Conservation (phyloP, 2,113 vertebrate genomes). For the Corythornis vintsioides region DNA sequence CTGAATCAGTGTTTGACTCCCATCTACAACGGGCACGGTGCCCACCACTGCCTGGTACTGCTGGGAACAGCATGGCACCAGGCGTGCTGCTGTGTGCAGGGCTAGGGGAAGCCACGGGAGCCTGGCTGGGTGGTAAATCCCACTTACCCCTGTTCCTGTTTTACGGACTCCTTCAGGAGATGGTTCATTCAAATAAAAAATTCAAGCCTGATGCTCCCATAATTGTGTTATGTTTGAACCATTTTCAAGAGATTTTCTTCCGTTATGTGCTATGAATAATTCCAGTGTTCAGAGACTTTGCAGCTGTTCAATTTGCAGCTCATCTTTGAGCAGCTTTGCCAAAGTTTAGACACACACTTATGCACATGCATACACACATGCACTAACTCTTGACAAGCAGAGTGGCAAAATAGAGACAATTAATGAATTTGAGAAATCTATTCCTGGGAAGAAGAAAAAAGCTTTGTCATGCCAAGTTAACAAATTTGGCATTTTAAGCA, state of each 20-base stretch:
- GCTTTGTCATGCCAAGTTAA: not conserved
- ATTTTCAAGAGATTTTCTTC: slow-evolving; percentile 37
- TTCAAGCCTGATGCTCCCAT: not conserved
- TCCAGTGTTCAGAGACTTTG: slow-evolving; percentile 28
- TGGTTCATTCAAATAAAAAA: slow-evolving; percentile 23
- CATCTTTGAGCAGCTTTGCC: not conserved
- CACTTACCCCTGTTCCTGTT: not conserved
- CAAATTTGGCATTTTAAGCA: not conserved
- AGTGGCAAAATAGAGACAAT: not conserved
- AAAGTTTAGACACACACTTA: not conserved
- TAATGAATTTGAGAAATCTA: not conserved
- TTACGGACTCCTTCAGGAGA: slow-evolving; percentile 17
- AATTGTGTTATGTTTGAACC: slow-evolving; percentile 5
- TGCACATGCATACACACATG: not conserved
- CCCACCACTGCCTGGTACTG: too few relatives aligned
- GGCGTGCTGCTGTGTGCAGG: too few relatives aligned
- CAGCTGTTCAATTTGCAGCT: slow-evolving; percentile 43
- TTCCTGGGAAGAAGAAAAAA: not conserved
- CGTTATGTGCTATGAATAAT: slow-evolving; percentile 55
- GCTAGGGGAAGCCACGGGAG: too few relatives aligned
- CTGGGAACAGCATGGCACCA: too few relatives aligned
- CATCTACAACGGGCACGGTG: too few relatives aligned
- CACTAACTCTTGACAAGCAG: not conserved
- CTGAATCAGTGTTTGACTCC: too few relatives aligned
- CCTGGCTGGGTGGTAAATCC: too few relatives aligned